Evolutionary conservation across 2,113 vertebrate genomes (phyloP).

Genomic region (Neolamprologus sp.): DNA sequence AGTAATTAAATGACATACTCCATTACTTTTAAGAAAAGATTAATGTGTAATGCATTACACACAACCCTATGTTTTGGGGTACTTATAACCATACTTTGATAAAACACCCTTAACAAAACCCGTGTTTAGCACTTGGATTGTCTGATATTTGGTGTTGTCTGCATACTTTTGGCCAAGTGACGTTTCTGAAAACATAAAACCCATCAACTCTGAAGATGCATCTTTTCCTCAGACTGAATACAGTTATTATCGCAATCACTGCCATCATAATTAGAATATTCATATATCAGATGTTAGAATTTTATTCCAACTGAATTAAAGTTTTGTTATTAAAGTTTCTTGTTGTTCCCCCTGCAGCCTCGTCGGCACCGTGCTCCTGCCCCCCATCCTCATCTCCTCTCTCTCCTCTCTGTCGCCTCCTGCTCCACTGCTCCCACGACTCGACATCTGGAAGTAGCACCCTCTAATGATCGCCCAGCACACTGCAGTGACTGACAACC

Average conservation of each 20-base stretch:
- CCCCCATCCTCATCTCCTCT: not conserved
- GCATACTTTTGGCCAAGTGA: not conserved
- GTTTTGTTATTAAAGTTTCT: not conserved
- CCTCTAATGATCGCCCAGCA: conserved; percentile 38
- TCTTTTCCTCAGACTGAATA: not conserved
- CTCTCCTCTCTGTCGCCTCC: not conserved
- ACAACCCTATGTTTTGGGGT: not conserved
- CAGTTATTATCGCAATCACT: not conserved
- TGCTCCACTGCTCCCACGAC: not conserved
- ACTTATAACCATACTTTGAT: not conserved
- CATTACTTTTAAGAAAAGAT: not conserved
- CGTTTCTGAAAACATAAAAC: not conserved
- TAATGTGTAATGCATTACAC: not conserved
- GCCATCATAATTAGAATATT: not conserved
- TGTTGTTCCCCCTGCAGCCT: not conserved
- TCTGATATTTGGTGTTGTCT: not conserved
- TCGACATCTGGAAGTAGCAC: conserved; percentile 49
- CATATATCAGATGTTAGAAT: not conserved
- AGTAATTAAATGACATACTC: not conserved
- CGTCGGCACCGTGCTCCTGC: not conserved
- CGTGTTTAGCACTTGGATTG: not conserved
- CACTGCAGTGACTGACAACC: conserved; percentile 23
- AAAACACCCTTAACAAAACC: not conserved
- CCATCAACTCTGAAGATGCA: not conserved
- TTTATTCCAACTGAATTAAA: not conserved